Evolutionary conservation across 2,113 vertebrate genomes (phyloP), one percentile per base, ranked within the genome.

Genomic region (Cariama cristata): DNA sequence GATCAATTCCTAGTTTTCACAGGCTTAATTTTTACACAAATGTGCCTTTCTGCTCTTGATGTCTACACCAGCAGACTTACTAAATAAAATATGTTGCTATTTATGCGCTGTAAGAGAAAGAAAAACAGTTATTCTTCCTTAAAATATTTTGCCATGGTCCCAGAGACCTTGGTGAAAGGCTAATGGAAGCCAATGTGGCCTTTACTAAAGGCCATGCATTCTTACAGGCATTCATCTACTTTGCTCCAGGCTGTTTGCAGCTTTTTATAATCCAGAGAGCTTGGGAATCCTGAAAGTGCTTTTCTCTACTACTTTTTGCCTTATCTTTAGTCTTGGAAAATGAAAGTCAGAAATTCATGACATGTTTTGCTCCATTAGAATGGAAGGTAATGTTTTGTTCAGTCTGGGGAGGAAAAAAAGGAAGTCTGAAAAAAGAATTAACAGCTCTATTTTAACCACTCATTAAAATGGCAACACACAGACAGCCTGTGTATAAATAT

Each of bases 401-500:
- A 0, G 27, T 85, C 38, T 81, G 19, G 14, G 35, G 45, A 47
- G 33, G 17, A 3, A 13, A 67, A 47, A 52, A 92, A 55, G 32
- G 38, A 81, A 75, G 58, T 68, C 33, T 66, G 64, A 58, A 90
- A 79, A 79, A 86, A 79, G 53, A 66, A 53, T 38, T 38, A 38
- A 38, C 38, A 38, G 38, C 38, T 38, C 38, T 38, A 38, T 38
- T 38, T 38, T 38, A 38, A 38, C 38, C 38, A 38, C 38, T 38
- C 38, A 38, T 38, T 38, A 38, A 96, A 97, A 96, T 80, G 93
- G 91, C 91, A 96, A 68, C 67, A 62, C 58, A 33, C 59, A 79
- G 93, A 3, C 80, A 88, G 94, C 32, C 66, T 62, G 87, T 79
- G 84, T 96, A 45, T 97, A 97, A 97, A 94, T 96, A 96, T 90